Base-by-base conservation (phyloP, 37 sponge, comb jelly and placozoan genomes). In the Amphimedon queenslandica region DNA sequence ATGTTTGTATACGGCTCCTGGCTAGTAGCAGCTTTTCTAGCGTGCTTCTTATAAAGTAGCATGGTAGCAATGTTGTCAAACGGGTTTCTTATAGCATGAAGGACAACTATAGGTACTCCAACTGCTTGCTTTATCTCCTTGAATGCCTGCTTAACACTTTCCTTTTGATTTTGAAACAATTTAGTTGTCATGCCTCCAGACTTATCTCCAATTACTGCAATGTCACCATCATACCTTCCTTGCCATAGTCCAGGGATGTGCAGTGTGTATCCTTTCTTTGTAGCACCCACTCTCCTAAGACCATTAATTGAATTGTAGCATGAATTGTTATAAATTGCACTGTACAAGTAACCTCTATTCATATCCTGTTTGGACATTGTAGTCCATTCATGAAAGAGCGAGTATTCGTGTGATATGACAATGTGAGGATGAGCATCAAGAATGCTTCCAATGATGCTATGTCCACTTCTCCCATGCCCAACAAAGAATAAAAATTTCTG, bases 31-130 rank as follows among this genome's bases (percentile, higher is more conserved):
- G 25, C n/a, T 38, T 75, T 82, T 27, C 23, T 5, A 39, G 21
- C 27, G 28, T 76, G 76, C 2, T 31, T 42, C 18, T 76, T 76
- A 36, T 87, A 76, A 20, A 87, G 67, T 20, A 74, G 56, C 77
- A 80, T 87, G 2, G 87, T 80, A 34, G 87, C 87, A 40, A 87
- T 87, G 58, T 80, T 87, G 42, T 87, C 87, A 27, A 76, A 87
- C 0, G 87, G 87, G 43, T 87, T 87, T 1, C 87, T 41, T 23
- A 87, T 57, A 61, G 80, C 71, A 55, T 87, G 77, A n/a, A 87
- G 42, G 10, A 40, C 83, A 18, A 37, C 3, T 28, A 82, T 34
- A 3, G 83, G 83, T 2, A 82, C 38, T 40, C 34, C 1, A 4
- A 75, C 55, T 8, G 83, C 75, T 6, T 21, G 33, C 20, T 63